phyloP scores from a whole-genome alignment of 2,888 invertebrate species.

The Coremacera marginata region DNA sequence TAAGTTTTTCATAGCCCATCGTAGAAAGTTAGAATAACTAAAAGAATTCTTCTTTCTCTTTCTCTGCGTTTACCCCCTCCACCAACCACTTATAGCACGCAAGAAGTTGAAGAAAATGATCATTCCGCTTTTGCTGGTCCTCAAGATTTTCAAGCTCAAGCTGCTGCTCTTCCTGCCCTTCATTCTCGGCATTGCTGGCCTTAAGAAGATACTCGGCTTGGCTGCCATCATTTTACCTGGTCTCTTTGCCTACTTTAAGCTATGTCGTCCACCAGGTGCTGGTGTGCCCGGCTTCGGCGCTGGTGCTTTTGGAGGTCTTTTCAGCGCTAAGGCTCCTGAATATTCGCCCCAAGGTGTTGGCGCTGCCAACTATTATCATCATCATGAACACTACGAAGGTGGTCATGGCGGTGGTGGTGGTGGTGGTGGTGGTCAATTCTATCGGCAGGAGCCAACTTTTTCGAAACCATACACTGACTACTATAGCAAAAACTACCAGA shows the following conservation, averaged over 20 bases:
- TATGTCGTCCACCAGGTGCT: slow-evolving; percentile 81
- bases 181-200: slow-evolving; percentile 85
- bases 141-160: slow-evolving; percentile 88
- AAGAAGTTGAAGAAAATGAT: slow-evolving; percentile 85
- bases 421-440: slow-evolving; percentile 55
- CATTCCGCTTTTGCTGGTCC: slow-evolving; percentile 83
- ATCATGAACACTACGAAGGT: slow-evolving; percentile 65
- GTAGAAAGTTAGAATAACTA: background rate
- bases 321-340: slow-evolving; percentile 69
- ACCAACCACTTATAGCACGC: slow-evolving; percentile 74
- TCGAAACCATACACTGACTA: slow-evolving; percentile 67
- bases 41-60: too few species aligned
- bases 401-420: slow-evolving; percentile 45
- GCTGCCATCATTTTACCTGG: slow-evolving; percentile 84
- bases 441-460: slow-evolving; percentile 63
- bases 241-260: slow-evolving; percentile 85
- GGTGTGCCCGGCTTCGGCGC: slow-evolving; percentile 68
- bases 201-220: slow-evolving; percentile 86
- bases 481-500: slow-evolving; percentile 68
- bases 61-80: background rate
- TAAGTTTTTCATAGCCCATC: slow-evolving; percentile 71
- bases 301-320: slow-evolving; percentile 62
- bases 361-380: slow-evolving; percentile 73
- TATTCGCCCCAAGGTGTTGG: slow-evolving; percentile 83
- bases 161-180: slow-evolving; percentile 84